Conservation (phyloP, 2,888 invertebrate species). For the Dicycla oo region DNA sequence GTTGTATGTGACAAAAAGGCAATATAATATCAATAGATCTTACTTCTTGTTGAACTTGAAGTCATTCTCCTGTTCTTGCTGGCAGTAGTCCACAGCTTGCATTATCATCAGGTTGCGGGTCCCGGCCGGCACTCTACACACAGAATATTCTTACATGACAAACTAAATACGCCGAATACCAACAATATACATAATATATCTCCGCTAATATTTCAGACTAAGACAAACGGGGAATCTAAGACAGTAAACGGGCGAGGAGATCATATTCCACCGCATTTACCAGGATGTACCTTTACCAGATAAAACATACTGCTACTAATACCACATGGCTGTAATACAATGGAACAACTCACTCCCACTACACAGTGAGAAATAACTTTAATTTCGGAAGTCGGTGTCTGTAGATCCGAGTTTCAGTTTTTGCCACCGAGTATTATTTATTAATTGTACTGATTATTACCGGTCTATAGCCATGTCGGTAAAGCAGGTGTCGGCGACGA, state of each 20-base stretch:
- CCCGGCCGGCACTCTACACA: conserved; percentile 79
- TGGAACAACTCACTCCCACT: too few relatives aligned
- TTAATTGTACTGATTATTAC: conserved; percentile 61
- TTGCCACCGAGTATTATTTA: too few relatives aligned
- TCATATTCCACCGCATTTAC: too few relatives aligned
- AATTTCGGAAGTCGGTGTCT: too few relatives aligned
- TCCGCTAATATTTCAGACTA: neutral
- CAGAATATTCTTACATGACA: neutral
- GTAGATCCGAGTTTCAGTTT: too few relatives aligned
- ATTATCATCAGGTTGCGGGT: conserved; percentile 85
- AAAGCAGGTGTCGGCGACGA: conserved; percentile 83
- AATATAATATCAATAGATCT: conserved; percentile 52
- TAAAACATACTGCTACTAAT: too few relatives aligned
- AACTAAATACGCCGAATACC: neutral
- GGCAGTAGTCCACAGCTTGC: conserved; percentile 87
- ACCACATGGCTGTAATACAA: neutral
- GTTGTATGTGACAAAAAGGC: neutral
- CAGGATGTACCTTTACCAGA: neutral
- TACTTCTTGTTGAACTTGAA: conserved; percentile 82
- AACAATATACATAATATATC: neutral
- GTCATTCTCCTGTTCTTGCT: conserved; percentile 86
- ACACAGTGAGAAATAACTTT: too few relatives aligned
- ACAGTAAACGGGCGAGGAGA: neutral
- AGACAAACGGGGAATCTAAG: neutral
- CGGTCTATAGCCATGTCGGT: conserved; percentile 77